Evolutionary conservation across 2,797 vertebrate genomes (phyloP).

Genomic region (Xiphophorus birchmanni): DNA sequence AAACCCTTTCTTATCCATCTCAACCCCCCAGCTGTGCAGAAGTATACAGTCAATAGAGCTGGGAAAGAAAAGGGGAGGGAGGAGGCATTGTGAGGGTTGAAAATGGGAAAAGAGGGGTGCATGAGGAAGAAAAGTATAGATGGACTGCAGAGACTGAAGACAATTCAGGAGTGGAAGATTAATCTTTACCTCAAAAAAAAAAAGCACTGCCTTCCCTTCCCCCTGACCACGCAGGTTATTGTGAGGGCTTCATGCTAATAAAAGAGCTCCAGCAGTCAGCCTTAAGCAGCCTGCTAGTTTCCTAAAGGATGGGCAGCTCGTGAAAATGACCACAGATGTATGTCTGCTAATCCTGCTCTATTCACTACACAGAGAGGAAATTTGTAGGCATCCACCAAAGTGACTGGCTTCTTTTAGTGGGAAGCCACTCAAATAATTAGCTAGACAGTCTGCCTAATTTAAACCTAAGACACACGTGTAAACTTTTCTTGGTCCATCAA

Average conservation of each 20-base stretch:
- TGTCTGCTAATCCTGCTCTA: constrained; percentile 73
- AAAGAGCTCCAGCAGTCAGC: constrained; percentile 80
- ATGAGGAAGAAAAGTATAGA: constrained; percentile 64
- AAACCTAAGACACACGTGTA: not conserved
- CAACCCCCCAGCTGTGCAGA: constrained; percentile 69
- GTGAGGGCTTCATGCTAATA: constrained; percentile 74
- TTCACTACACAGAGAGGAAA: constrained; percentile 66
- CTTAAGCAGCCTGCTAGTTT: constrained; percentile 74
- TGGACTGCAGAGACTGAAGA: constrained; percentile 65
- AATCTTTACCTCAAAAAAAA: constrained; percentile 75
- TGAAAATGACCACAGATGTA: constrained; percentile 79
- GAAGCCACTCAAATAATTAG: constrained; percentile 18
- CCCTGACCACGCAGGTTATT: constrained; percentile 80
- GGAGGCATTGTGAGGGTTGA: constrained; percentile 67
- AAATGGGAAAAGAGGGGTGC: constrained; percentile 56
- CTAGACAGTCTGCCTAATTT: not conserved
- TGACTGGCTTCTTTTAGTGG: constrained; percentile 44
- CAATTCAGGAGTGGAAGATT: constrained; percentile 82
- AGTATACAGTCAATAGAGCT: constrained; percentile 79
- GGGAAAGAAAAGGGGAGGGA: constrained; percentile 56
- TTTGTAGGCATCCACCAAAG: constrained; percentile 64
- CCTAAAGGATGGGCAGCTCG: constrained; percentile 66
- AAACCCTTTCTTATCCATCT: constrained; percentile 64
- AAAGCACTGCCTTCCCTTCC: constrained; percentile 70
- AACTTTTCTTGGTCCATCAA: not conserved